phyloP scores from a whole-genome alignment of 2,797 vertebrate species.

The Helostoma temminkii region DNA sequence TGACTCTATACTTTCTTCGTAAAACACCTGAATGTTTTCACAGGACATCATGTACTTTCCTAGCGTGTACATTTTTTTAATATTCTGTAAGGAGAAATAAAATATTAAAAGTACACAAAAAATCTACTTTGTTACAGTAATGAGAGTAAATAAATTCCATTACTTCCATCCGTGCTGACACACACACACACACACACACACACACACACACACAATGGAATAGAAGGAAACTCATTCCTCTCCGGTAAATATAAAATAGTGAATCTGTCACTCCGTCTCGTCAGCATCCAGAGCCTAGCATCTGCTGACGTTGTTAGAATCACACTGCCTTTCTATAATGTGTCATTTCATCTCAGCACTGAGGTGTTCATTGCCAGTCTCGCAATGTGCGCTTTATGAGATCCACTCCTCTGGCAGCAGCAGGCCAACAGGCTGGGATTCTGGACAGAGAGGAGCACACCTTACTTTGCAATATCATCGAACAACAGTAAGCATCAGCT shows the following conservation, averaged over 20 bases:
- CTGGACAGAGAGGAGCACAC: neutral
- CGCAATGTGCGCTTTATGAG: slow-evolving; percentile 55
- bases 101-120: too few species aligned
- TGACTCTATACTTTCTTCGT: too few species aligned
- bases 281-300: slow-evolving; percentile 29
- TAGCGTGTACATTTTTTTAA: too few species aligned
- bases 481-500: slow-evolving; percentile 1
- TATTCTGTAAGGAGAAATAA: too few species aligned
- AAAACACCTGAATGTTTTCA: too few species aligned
- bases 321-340: slow-evolving; percentile 66
- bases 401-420: slow-evolving; percentile 22
- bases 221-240: slow-evolving; percentile 48
- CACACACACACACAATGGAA: slow-evolving; percentile 7
- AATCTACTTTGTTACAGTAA: too few species aligned
- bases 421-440: slow-evolving; percentile 15
- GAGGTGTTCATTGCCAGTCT: slow-evolving; percentile 44
- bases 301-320: slow-evolving; percentile 57
- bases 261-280: slow-evolving; percentile 56
- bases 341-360: slow-evolving; percentile 56
- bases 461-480: neutral
- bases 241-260: slow-evolving; percentile 62
- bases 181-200: neutral
- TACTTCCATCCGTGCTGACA: too few species aligned
- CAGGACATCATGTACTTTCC: too few species aligned
- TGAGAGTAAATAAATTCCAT: too few species aligned